Evolutionary conservation across 2,888 invertebrate species (phyloP).

Genomic region (Volucella inanis): DNA sequence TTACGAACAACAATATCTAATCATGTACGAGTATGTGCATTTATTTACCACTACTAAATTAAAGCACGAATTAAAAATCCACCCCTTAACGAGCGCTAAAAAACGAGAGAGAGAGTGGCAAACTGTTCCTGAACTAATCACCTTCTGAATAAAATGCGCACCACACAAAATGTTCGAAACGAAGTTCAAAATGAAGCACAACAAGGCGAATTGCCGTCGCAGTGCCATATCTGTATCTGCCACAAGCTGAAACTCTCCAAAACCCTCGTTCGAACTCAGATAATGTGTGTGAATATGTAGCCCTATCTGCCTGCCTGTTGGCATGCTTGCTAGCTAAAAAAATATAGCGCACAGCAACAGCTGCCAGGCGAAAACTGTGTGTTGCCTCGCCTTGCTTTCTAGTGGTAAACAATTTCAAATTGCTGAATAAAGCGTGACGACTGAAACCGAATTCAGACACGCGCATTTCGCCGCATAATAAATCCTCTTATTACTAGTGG

Average conservation of each 20-base stretch:
- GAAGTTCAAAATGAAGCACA: constrained; percentile 40
- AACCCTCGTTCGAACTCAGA: constrained; percentile 39
- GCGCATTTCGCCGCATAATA: constrained; percentile 61
- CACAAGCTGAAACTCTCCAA: constrained; percentile 59
- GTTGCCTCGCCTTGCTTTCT: background rate
- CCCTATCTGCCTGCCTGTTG: background rate
- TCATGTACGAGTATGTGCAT: background rate
- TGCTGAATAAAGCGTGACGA: constrained; percentile 47
- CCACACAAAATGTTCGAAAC: constrained; percentile 40
- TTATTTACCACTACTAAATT: constrained; percentile 14
- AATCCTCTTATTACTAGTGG: constrained; percentile 52
- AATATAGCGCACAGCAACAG: constrained; percentile 32
- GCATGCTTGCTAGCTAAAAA: background rate
- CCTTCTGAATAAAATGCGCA: constrained; percentile 51
- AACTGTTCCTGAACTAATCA: constrained; percentile 45
- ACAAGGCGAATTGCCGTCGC: constrained; percentile 19
- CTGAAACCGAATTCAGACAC: constrained; percentile 51
- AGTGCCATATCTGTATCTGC: constrained; percentile 10
- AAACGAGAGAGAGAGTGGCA: constrained; percentile 1
- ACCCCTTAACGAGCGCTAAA: constrained; percentile 36
- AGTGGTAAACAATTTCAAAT: constrained; percentile 41
- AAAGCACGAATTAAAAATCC: constrained; percentile 36
- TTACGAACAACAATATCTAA: constrained; percentile 45
- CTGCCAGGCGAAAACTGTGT: constrained; percentile 68
- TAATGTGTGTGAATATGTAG: constrained; percentile 4